These are phyloP conservation scores for Timandra comae DNA, from an alignment of 2,888 invertebrate species.

Conservation along the genomic window DNA sequence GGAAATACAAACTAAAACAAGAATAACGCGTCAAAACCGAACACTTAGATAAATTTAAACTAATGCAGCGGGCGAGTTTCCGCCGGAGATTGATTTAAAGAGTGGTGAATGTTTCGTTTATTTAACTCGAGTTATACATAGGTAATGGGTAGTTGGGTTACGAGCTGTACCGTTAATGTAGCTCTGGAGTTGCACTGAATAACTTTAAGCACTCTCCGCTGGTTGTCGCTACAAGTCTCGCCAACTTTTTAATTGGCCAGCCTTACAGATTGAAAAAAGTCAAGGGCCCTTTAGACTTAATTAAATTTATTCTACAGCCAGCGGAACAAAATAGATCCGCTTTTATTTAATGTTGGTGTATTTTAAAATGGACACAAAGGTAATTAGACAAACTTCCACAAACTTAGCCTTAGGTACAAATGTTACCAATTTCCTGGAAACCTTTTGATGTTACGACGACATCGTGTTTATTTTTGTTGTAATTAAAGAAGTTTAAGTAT, in stretches of 20 bases:
- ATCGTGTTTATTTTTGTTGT: too few species aligned
- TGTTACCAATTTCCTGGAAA: slow-evolving; percentile 6
- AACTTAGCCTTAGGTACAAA: slow-evolving; percentile 9
- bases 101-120: slow-evolving; percentile 22
- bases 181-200: slow-evolving; percentile 34
- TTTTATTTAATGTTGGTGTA: slow-evolving; percentile 40
- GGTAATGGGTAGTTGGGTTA: slow-evolving; percentile 20
- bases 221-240: slow-evolving; percentile 55
- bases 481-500: too few species aligned
- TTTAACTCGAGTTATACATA: slow-evolving; percentile 4
- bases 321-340: slow-evolving; percentile 44
- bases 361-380: slow-evolving; percentile 33
- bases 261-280: slow-evolving; percentile 60
- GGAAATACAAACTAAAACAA: too few species aligned
- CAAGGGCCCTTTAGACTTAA: slow-evolving; percentile 58
- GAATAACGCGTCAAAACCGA: slow-evolving; percentile 3
- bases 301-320: slow-evolving; percentile 61
- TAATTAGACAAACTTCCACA: slow-evolving; percentile 34
- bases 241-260: slow-evolving; percentile 69
- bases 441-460: too few species aligned
- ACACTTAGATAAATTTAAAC: slow-evolving; percentile 6
- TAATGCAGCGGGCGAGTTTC: slow-evolving; percentile 10
- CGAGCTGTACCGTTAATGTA: slow-evolving; percentile 29
- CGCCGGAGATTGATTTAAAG: slow-evolving; percentile 9
- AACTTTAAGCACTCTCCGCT: slow-evolving; percentile 46